Percentiles rank a stretch among this genome's conserved stretches.
These are phyloP conservation scores for Mongoloraphidia duomilia DNA, from an alignment of 2,888 invertebrate species.

Conservation along the genomic window DNA sequence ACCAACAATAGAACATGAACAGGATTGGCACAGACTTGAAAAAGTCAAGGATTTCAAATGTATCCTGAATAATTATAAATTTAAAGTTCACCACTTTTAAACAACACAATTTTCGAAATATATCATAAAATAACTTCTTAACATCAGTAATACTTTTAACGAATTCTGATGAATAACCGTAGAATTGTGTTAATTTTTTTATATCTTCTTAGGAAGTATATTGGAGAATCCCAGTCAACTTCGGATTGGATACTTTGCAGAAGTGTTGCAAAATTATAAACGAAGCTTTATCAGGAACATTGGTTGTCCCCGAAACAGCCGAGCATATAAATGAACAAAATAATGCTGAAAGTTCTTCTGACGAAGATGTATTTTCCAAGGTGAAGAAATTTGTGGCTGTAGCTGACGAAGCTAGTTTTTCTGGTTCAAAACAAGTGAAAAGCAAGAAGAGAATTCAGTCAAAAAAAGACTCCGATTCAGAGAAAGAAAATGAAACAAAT, in stretches of 20 bases:
- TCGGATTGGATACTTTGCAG: constrained; percentile 38
- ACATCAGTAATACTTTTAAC: too few species aligned
- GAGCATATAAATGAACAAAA: constrained; percentile 4
- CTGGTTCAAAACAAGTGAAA: neutral
- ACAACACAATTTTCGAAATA: too few species aligned
- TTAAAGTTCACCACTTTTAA: too few species aligned
- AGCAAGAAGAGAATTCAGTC: neutral
- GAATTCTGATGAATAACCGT: too few species aligned
- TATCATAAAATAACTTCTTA: too few species aligned
- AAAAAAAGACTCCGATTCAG: neutral
- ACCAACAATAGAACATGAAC: too few species aligned
- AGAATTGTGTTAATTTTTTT: too few species aligned
- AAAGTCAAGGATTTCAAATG: too few species aligned
- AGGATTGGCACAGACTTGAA: too few species aligned
- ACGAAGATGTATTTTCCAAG: constrained; percentile 27
- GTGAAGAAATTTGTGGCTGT: constrained; percentile 18
- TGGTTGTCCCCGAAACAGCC: constrained; percentile 23
- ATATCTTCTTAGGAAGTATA: constrained; percentile 50
- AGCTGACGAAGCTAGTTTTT: constrained; percentile 2
- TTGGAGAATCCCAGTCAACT: constrained; percentile 68
- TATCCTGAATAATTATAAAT: too few species aligned
- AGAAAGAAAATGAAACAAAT: constrained; percentile 3
- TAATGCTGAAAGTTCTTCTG: constrained; percentile 17
- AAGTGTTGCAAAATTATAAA: constrained; percentile 39
- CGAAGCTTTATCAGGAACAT: constrained; percentile 38